Base-by-base conservation (phyloP, 2,797 vertebrate species). In the Cryptoblepharus egeriae region DNA sequence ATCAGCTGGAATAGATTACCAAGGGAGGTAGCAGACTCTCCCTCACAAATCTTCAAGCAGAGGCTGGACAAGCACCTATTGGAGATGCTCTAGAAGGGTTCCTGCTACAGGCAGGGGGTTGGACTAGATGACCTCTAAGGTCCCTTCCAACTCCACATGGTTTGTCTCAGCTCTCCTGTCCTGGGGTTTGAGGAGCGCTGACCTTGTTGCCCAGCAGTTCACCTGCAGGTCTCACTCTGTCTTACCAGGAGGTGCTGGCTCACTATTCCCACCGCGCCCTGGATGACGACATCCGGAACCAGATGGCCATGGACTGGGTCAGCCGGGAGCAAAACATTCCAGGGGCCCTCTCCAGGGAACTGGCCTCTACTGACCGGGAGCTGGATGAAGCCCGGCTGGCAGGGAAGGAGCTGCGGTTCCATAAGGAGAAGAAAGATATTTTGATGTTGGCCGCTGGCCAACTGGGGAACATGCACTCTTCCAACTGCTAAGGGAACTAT, bases 251-350 rank as follows among this genome's bases (percentile, higher is more conserved):
- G 82, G 98, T 99, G 77, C 94, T 99, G 95, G 98, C 98, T 90
- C 98, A 99, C 95, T 99, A 99, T 84, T 99, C 98, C 10, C 98
- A 99, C 95, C 97, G 98, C 1, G 98, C 98, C 1, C 95, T 99
- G 93, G 98, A 99, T 1, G 98, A 99, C 0, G 98, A 99, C 90
- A 99, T 99, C 94, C 95, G 98, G 68, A 97, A 96, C 69, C 98
- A 99, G 96, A 99, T 99, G 98, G 98, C 98, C 0, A 96, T 97
- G 39, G 98, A 99, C 94, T 99, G 98, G 98, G 98, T 98, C 93
- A 98, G 96, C 94, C 96, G 98, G 39, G 98, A 99, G 88, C 98
- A 98, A 93, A 95, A 90, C 49, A 80, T 96, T 5, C 97, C 98
- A 0, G 93, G 97, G 0, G 97, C 97, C 5, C 96, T 99, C 1